Evolutionary conservation across 1,140 invertebrate species (phyloP).

Genomic region (Episyrphus balteatus): DNA sequence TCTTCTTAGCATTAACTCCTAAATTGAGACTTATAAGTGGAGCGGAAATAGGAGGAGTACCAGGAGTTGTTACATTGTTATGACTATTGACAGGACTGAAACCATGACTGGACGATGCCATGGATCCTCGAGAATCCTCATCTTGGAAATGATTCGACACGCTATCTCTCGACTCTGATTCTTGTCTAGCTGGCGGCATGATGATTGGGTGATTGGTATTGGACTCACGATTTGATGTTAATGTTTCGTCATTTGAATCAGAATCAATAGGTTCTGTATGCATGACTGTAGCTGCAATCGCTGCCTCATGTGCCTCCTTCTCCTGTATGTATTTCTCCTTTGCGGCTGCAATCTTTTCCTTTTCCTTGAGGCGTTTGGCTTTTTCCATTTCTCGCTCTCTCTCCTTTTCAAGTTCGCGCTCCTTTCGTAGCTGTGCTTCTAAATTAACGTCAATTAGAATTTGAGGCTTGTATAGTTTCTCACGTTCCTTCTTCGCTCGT

Average conservation of each 20-base stretch:
- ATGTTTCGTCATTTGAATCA: slow-evolving; percentile 25
- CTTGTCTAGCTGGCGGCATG: slow-evolving; percentile 15
- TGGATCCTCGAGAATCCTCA: slow-evolving; percentile 2
- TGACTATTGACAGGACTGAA: slow-evolving; percentile 3
- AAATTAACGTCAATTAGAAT: slow-evolving; percentile 58
- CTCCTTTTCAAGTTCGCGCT: slow-evolving; percentile 43
- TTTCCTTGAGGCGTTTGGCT: slow-evolving; percentile 24
- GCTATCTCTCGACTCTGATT: slow-evolving; percentile 30
- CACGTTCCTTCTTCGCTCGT: slow-evolving; percentile 59
- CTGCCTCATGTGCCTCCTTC: slow-evolving; percentile 17
- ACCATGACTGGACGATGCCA: slow-evolving; percentile 1
- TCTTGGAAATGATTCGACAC: slow-evolving; percentile 9
- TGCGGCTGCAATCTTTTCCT: slow-evolving; percentile 22
- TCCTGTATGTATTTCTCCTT: slow-evolving; percentile 21
- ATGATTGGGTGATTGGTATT: slow-evolving; percentile 19
- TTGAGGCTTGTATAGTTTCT: slow-evolving; percentile 74
- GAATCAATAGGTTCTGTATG: slow-evolving; percentile 17
- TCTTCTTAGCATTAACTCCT: slow-evolving; percentile 45
- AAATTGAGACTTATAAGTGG: slow-evolving; percentile 29
- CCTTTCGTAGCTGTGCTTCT: slow-evolving; percentile 42
- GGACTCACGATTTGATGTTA: slow-evolving; percentile 17
- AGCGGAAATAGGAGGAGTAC: slow-evolving; percentile 26
- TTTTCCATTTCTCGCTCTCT: slow-evolving; percentile 38
- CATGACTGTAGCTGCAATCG: not conserved
- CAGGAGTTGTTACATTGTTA: slow-evolving; percentile 7